Evolutionary conservation across 1,140 invertebrate genomes (phyloP), one percentile per base, ranked within the genome.

Genomic region (Trichonephila inaurata): DNA sequence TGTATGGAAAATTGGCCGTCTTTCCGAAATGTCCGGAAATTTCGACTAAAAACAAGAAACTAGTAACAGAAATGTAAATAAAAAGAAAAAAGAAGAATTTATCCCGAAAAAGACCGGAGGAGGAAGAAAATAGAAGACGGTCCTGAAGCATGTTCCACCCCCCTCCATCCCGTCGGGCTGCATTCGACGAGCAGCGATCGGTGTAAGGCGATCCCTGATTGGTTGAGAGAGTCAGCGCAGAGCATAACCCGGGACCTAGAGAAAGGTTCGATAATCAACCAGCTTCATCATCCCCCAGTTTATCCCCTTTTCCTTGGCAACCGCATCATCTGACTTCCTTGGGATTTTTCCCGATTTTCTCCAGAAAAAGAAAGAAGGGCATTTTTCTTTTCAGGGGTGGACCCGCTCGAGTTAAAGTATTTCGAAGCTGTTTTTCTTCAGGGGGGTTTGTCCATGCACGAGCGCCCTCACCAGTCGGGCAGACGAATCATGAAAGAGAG

Each of bases 141-240:
- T 24, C 28, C 69, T 72, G 69, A 72, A 72, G 16, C 24, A 14
- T 28, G 8, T 72, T 14, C 33, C 33, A 19, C 14, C 69, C 69
- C 69, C 28, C 14, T 18, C 72, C 66, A 51, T 51, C 51, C 51
- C 51, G 58, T 91, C 64, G 69, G 64, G 28, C 85, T 62, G 24
- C 51, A 28, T 60, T 66, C 83, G 19, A 8, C 44, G 82, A 19
- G 61, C 66, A 64, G 44, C 90, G 82, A 92, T 92, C 90, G 60
- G 82, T 92, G 83, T 72, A 92, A 87, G 83, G 83, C 40, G 91
- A 92, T 72, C 91, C 28, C 91, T 92, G 91, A 92, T 92, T 92
- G 91, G 91, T 40, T 16, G 83, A 92, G 91, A 87, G 83, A 87
- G 82, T 82, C 91, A 64, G 82, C 83, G 91, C 51, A 81, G 89